Evolutionary conservation across 1,140 invertebrate species (phyloP).

Genomic region (Stegodyphus mimosarum): DNA sequence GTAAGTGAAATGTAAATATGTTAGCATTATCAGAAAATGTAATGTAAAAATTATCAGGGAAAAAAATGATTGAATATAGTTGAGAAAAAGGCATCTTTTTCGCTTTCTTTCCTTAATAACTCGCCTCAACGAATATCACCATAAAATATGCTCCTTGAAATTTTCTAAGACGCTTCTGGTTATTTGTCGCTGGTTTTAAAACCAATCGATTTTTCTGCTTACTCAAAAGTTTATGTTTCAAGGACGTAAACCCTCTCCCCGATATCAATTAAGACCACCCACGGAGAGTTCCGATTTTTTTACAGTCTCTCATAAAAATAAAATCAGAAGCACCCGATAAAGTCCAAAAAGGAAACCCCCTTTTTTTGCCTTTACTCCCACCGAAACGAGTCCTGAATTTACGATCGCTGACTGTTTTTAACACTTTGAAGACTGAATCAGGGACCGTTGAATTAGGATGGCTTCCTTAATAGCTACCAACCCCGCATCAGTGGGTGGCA

Average conservation of each 20-base stretch:
- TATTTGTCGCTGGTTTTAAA: background rate
- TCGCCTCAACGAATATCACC: no score
- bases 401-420: slow-evolving; percentile 18
- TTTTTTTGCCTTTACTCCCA: background rate
- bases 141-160: no score
- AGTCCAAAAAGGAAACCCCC: slow-evolving; percentile 9
- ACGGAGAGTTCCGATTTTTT: slow-evolving; percentile 25
- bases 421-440: slow-evolving; percentile 49
- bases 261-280: slow-evolving; percentile 55
- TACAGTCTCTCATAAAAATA: slow-evolving; percentile 26
- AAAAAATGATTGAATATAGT: no score
- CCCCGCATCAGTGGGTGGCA: slow-evolving; percentile 17
- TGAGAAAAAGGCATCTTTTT: no score
- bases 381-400: slow-evolving; percentile 2
- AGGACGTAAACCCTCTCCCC: slow-evolving; percentile 10
- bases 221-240: background rate
- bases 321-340: background rate
- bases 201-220: background rate
- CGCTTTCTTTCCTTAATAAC: no score
- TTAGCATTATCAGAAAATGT: no score
- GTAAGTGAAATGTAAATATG: no score
- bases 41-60: no score
- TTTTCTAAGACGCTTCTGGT: no score
- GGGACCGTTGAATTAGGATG: slow-evolving; percentile 22
- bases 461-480: slow-evolving; percentile 37